Conservation (phyloP, 1,140 invertebrate genomes). For the Semibalanus balanoides region DNA sequence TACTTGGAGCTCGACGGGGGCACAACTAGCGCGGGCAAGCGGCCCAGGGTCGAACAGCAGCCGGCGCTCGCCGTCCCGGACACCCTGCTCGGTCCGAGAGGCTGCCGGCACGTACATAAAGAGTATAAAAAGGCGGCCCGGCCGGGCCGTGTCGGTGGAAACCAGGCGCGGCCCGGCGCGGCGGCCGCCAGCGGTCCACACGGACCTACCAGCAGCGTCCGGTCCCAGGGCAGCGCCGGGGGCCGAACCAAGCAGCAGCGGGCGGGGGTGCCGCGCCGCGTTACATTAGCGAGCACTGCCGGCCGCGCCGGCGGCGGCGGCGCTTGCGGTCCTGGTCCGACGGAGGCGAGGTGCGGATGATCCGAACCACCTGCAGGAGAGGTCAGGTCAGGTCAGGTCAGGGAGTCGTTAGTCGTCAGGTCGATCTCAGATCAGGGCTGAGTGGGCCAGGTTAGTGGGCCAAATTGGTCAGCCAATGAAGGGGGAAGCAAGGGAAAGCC, state of each 20-base stretch:
- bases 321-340: neutral
- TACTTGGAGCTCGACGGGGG: neutral
- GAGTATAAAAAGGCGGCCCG: neutral
- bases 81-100: too few species aligned
- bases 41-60: neutral
- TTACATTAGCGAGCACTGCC: neutral
- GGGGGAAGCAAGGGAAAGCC: too few species aligned
- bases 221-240: too few species aligned
- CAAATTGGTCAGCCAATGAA: too few species aligned
- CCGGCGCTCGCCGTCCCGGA: too few species aligned
- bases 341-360: constrained; percentile 10
- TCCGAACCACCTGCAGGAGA: constrained; percentile 6
- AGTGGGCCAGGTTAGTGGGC: too few species aligned
- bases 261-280: too few species aligned
- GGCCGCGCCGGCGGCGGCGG: too few species aligned
- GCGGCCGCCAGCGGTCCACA: neutral
- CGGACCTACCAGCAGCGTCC: neutral
- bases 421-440: too few species aligned
- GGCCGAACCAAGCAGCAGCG: neutral
- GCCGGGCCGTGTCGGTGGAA: too few species aligned
- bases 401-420: too few species aligned
- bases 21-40: neutral
- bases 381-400: neutral
- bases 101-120: neutral
- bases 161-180: too few species aligned